Conservation (phyloP, 2,797 vertebrate genomes). For the Cuculus canorus region DNA sequence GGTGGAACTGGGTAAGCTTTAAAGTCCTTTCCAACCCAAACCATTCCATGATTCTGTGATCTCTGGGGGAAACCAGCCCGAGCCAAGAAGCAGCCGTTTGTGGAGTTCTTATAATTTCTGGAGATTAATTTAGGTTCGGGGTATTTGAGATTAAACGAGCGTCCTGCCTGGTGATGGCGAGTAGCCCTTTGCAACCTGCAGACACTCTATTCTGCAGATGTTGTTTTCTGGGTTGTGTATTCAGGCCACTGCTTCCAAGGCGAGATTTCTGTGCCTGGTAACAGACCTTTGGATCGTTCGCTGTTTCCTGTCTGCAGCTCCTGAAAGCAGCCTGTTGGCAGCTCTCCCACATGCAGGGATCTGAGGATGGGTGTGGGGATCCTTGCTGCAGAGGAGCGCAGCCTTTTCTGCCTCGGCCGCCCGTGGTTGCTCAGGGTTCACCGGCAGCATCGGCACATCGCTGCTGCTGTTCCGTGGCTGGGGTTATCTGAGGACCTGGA, state of each 20-base stretch:
- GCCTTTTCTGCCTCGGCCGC: background rate
- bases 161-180: background rate
- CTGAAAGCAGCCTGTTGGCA: conserved; percentile 54
- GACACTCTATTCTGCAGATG: background rate
- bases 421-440: background rate
- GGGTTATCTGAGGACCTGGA: conserved; percentile 65
- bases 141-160: background rate
- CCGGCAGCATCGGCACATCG: background rate
- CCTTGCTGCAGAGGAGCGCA: conserved; percentile 19
- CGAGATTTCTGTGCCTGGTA: conserved; percentile 14
- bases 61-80: background rate
- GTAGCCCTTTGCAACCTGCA: background rate
- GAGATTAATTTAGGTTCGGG: background rate
- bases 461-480: background rate
- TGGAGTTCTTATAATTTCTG: conserved; percentile 24
- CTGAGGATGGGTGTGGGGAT: conserved; percentile 26
- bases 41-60: too few relatives aligned
- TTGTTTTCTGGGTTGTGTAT: background rate
- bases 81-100: conserved; percentile 65
- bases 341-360: conserved; percentile 27
- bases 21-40: too few relatives aligned
- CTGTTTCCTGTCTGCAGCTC: conserved; percentile 39
- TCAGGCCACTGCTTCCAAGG: conserved; percentile 4
- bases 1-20: too few relatives aligned
- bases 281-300: conserved; percentile 55